Percentiles rank a stretch among this genome's conserved stretches.
Conservation (phyloP, 2,113 vertebrate species). For the Hoplias malabaricus region DNA sequence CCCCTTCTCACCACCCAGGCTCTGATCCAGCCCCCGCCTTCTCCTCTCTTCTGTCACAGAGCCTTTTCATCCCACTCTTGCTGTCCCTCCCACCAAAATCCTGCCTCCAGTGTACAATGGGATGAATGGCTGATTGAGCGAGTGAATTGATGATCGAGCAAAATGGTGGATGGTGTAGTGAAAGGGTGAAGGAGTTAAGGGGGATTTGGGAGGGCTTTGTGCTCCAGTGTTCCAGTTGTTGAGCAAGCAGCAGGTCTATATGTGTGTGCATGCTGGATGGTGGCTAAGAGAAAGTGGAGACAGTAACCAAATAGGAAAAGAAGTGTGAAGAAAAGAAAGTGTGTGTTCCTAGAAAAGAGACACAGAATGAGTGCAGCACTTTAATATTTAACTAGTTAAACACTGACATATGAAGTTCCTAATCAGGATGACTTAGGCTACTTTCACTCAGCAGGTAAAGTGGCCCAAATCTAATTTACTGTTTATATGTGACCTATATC, state of each 20-base stretch:
- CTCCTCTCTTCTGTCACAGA: constrained; percentile 4
- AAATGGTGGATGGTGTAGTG: constrained; percentile 33
- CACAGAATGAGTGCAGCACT: neutral
- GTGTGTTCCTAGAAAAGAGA: constrained; percentile 26
- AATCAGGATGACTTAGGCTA: neutral
- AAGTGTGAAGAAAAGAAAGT: constrained; percentile 35
- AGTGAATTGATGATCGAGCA: constrained; percentile 21
- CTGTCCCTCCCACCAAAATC: neutral
- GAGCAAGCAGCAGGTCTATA: constrained; percentile 10
- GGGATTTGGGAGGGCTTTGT: constrained; percentile 43
- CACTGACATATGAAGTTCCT: neutral
- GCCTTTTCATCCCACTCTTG: constrained; percentile 19
- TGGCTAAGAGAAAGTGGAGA: neutral
- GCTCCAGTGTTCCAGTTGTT: constrained; percentile 6
- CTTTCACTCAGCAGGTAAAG: no score
- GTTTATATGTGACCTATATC: no score
- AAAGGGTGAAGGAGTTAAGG: constrained; percentile 29
- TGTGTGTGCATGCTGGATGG: constrained; percentile 15
- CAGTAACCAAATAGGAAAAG: constrained; percentile 33
- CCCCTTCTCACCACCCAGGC: constrained; percentile 8
- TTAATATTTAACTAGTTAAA: neutral
- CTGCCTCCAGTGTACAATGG: constrained; percentile 23
- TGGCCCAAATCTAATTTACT: no score
- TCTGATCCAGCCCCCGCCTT: constrained; percentile 1
- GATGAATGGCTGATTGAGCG: constrained; percentile 40